Percentiles rank a stretch among this genome's conserved stretches.
These are phyloP conservation scores for Acanthoscelides obtectus DNA, from an alignment of 2,888 invertebrate genomes.

Conservation along the genomic window DNA sequence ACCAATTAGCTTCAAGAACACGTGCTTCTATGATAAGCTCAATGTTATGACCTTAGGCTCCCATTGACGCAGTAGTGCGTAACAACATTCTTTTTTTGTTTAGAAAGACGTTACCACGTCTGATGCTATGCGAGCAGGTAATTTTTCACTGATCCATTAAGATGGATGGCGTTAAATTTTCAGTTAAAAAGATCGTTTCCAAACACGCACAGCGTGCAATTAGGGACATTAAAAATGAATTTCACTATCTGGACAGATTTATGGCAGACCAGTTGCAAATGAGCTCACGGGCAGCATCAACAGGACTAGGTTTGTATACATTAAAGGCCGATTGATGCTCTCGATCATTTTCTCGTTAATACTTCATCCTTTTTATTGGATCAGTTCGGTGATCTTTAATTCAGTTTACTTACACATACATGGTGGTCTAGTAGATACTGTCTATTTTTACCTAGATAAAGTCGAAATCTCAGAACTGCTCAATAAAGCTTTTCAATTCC, in stretches of 20 bases:
- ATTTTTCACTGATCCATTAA: slow-evolving; percentile 10
- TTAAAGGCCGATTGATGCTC: slow-evolving; percentile 12
- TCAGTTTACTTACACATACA: too few species aligned
- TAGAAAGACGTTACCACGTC: neutral
- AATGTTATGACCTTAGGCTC: neutral
- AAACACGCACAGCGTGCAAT: slow-evolving; percentile 20
- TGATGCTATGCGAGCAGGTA: slow-evolving; percentile 2
- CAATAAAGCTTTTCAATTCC: too few species aligned
- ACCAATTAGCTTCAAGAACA: neutral
- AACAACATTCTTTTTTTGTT: neutral
- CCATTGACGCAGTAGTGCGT: neutral
- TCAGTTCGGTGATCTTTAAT: neutral
- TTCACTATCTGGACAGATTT: slow-evolving; percentile 16
- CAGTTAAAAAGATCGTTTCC: slow-evolving; percentile 13
- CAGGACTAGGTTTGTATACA: slow-evolving; percentile 11
- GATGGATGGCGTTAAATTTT: slow-evolving; percentile 14
- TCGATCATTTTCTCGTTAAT: slow-evolving; percentile 8
- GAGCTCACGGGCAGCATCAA: slow-evolving; percentile 10
- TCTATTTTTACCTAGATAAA: too few species aligned
- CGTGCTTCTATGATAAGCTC: neutral
- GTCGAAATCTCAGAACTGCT: too few species aligned
- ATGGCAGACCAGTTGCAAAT: slow-evolving; percentile 15
- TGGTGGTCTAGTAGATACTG: too few species aligned
- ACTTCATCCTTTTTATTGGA: slow-evolving; percentile 8
- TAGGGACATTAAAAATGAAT: slow-evolving; percentile 24